Evolutionary conservation across 2,797 vertebrate species (phyloP), one percentile per base, ranked within the genome.

Genomic region (Typhlichthys eigenmanni): DNA sequence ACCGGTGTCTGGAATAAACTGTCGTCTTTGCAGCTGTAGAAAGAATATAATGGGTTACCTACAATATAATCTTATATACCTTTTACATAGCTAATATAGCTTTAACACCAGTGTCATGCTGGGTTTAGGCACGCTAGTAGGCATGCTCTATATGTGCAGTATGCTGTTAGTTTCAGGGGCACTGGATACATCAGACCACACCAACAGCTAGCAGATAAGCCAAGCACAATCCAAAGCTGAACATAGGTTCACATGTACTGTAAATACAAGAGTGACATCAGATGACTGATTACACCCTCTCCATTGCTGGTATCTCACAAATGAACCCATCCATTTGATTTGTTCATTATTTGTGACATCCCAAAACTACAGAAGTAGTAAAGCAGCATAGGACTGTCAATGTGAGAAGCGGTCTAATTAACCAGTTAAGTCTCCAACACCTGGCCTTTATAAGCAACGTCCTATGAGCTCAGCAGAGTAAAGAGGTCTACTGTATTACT

Each of bases 121-220:
- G 66, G 64, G 45, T 73, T 64, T 67, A 74, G 58, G 82, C 66
- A 73, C 58, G 0, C 72, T 71, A 62, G 55, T 47, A 75, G 56
- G 64, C 85, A 87, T 87, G 85, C 86, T 73, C 67, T 73, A 73
- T 72, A 73, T 53, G 66, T 51, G 64, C 38, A 64, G 69, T 60
- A 83, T 16, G 69, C 54, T 9, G 13, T 43, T 5, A 12, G 34
- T 60, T 68, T 47, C 34, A 34, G 47, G 48, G 47, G 54, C 52
- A 66, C 49, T 47, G 53, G 49, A 58, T 57, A 69, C 47, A 66
- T 70, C 64, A 73, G 64, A 72, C 55, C 63, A 66, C 79, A 16
- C 79, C 87, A 78, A 72, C 87, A 86, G 66, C 78, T 86, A 84
- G 88, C 68, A 55, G 66, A 76, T 75, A 65, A 24, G 66, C 69